Conservation (phyloP, 2,113 vertebrate species). For the Oenanthe melanoleuca region DNA sequence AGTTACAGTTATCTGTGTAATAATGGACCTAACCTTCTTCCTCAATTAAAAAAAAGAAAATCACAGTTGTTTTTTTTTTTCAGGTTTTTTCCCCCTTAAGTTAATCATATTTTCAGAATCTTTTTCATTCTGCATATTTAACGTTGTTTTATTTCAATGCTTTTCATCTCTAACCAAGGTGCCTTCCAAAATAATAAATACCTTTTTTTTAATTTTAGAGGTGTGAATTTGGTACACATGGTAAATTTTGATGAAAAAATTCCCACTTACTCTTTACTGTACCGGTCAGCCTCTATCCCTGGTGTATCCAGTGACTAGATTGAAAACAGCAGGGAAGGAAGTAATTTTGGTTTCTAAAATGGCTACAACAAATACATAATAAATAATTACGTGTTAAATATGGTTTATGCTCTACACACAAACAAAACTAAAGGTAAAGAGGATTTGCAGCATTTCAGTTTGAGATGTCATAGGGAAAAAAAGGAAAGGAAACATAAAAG, state of each 20-base stretch:
- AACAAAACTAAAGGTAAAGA: not conserved
- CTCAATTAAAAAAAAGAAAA: not conserved
- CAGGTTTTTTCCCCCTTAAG: rapidly evolving
- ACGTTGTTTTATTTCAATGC: not conserved
- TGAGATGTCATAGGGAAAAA: not conserved
- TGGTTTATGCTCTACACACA: not conserved
- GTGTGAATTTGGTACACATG: not conserved
- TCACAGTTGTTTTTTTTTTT: no score
- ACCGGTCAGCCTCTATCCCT: not conserved
- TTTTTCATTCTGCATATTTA: not conserved
- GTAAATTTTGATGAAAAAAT: not conserved
- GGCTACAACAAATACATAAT: not conserved
- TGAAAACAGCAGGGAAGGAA: not conserved
- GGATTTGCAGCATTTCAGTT: not conserved
- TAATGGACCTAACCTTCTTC: not conserved
- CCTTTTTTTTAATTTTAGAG: not conserved
- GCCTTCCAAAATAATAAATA: not conserved
- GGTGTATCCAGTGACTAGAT: not conserved
- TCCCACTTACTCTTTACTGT: not conserved
- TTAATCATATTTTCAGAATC: not conserved
- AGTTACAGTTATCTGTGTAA: not conserved
- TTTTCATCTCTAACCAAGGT: not conserved
- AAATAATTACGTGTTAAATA: not conserved
- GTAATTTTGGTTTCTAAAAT: not conserved
- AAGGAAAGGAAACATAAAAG: not conserved